phyloP scores from a whole-genome alignment of 2,113 vertebrate genomes.

The Pedetes capensis region DNA sequence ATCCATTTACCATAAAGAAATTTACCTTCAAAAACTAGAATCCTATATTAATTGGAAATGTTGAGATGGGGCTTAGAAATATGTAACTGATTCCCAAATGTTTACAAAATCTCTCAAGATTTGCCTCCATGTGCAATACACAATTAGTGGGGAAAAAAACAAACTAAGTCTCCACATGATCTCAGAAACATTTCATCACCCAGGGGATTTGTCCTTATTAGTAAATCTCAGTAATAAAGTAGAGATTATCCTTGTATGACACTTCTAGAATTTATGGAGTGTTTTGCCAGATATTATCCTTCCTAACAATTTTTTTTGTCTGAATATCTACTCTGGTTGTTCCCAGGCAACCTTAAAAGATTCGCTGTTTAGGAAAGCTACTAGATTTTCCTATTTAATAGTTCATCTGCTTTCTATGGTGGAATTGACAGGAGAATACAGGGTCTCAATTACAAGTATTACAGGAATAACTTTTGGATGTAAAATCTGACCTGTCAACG shows the following conservation, averaged over 20 bases:
- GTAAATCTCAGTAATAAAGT: not conserved
- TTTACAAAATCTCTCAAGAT: not conserved
- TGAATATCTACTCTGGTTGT: not conserved
- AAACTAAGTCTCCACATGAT: not conserved
- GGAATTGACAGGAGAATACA: not conserved
- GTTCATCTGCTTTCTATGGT: not conserved
- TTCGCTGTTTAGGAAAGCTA: not conserved
- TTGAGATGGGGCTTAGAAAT: constrained; percentile 13
- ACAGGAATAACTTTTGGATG: not conserved
- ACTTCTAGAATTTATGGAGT: not conserved
- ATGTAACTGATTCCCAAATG: constrained; percentile 5
- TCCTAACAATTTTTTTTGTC: not conserved
- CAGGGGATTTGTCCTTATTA: not conserved
- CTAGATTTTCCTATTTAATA: not conserved
- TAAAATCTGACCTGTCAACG: too few relatives aligned
- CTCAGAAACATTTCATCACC: not conserved
- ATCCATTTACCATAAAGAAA: not conserved
- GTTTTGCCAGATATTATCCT: not conserved
- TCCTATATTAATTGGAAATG: not conserved
- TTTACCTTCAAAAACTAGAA: not conserved
- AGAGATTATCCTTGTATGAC: not conserved
- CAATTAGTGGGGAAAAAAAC: not conserved
- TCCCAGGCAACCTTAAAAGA: not conserved
- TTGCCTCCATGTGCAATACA: not conserved
- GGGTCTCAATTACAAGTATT: not conserved